Conservation (phyloP, 2,113 vertebrate genomes). For the Anser cygnoides region DNA sequence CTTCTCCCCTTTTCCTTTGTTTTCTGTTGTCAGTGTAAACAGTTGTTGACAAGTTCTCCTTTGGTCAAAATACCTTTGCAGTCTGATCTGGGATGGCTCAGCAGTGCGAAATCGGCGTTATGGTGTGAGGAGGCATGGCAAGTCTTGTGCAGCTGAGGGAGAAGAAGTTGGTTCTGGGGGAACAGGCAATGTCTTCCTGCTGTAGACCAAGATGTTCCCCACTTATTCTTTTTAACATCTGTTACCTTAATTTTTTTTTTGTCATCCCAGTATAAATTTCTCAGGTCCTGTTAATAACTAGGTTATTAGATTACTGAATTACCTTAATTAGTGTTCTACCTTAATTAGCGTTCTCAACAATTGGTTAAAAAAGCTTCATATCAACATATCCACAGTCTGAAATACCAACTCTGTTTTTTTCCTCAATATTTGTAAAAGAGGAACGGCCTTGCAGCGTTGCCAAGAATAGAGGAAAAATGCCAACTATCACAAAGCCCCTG, state of each 20-base stretch:
- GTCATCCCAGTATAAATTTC: not conserved
- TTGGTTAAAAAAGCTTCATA: not conserved
- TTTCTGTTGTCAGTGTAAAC: not conserved
- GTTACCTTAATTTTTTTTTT: not conserved
- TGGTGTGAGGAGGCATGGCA: not conserved
- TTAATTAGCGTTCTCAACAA: not conserved
- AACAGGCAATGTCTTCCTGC: not conserved
- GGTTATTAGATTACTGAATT: not conserved
- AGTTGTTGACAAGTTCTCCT: not conserved
- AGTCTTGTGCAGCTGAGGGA: not conserved
- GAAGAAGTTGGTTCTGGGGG: not conserved
- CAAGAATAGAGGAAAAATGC: not conserved
- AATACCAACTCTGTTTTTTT: not conserved
- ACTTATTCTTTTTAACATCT: not conserved
- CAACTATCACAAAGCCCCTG: not conserved
- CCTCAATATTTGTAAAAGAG: not conserved
- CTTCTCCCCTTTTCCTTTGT: not conserved
- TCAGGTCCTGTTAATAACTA: not conserved
- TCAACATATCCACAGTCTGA: not conserved
- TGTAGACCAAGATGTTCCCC: not conserved
- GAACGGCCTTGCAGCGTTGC: not conserved
- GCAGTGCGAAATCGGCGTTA: not conserved
- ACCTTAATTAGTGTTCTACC: not conserved
- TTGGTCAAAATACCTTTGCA: not conserved
- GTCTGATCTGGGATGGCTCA: not conserved